Percentiles rank a stretch among this genome's conserved stretches.
Conservation (phyloP, 2,797 vertebrate genomes). For the Staurois parvus region DNA sequence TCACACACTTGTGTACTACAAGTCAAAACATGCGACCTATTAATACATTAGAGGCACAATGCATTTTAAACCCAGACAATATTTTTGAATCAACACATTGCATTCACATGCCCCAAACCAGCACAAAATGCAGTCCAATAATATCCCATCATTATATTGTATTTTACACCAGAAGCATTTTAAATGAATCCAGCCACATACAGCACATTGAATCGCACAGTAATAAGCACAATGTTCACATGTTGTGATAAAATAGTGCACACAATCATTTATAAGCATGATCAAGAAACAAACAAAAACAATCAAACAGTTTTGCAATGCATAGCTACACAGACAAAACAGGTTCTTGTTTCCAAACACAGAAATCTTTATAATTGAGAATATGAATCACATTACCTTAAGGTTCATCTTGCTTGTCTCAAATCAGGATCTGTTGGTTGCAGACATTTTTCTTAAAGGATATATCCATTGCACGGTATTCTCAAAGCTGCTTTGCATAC, state of each 20-base stretch:
- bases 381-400: conserved; percentile 48
- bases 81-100: neutral
- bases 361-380: neutral
- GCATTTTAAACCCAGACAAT: neutral
- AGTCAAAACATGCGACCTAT: neutral
- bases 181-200: neutral
- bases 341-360: neutral
- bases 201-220: neutral
- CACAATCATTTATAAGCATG: neutral
- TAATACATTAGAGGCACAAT: neutral
- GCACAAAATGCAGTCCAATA: neutral
- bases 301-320: conserved; percentile 1
- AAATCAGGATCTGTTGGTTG: neutral
- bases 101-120: neutral
- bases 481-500: conserved; percentile 34
- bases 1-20: neutral
- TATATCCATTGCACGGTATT: conserved; percentile 4
- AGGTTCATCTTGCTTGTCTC: neutral
- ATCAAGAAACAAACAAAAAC: conserved; percentile 8
- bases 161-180: neutral
- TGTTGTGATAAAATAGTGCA: conserved; percentile 2
- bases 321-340: neutral
- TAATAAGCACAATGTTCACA: neutral
- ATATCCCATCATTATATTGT: neutral
- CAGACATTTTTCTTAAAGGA: neutral